A percentile compares a stretch with the other conserved stretches of the same genome.
Evolutionary conservation across 2,888 invertebrate genomes (phyloP).

Genomic region (Cephus pygmeus): DNA sequence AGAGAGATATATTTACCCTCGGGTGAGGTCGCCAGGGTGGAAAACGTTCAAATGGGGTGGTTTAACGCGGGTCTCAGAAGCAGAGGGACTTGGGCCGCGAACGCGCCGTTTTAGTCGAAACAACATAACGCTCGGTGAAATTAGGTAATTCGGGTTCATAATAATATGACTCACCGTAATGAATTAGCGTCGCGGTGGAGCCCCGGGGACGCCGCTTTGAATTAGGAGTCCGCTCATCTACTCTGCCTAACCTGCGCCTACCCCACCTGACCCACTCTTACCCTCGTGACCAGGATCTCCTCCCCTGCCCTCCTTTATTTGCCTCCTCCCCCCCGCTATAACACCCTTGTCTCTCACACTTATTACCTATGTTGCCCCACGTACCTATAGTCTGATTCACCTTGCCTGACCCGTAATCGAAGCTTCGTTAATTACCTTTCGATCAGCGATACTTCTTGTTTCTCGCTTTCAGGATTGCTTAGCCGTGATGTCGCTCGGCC

Average conservation of each 20-base stretch:
- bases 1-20: slow-evolving; percentile 53
- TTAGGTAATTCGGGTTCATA: slow-evolving; percentile 65
- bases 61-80: slow-evolving; percentile 65
- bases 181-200: slow-evolving; percentile 11
- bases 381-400: neutral
- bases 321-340: neutral
- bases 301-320: neutral
- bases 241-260: neutral
- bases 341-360: neutral
- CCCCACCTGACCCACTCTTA: neutral
- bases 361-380: neutral
- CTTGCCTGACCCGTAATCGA: neutral
- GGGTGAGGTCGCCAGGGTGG: slow-evolving; percentile 65
- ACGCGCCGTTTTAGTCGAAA: slow-evolving; percentile 41
- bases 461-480: neutral
- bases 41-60: slow-evolving; percentile 67
- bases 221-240: slow-evolving; percentile 2
- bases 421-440: slow-evolving; percentile 3
- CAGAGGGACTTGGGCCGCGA: slow-evolving; percentile 57
- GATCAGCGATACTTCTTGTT: neutral
- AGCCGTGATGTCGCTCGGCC: neutral
- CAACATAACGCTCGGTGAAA: slow-evolving; percentile 64
- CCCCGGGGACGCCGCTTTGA: neutral
- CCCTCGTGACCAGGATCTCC: neutral
- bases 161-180: slow-evolving; percentile 56